These are phyloP conservation scores for Nesometra sesokonis DNA, from an alignment of 35 echinoderm and acorn worm species.

Conservation along the genomic window DNA sequence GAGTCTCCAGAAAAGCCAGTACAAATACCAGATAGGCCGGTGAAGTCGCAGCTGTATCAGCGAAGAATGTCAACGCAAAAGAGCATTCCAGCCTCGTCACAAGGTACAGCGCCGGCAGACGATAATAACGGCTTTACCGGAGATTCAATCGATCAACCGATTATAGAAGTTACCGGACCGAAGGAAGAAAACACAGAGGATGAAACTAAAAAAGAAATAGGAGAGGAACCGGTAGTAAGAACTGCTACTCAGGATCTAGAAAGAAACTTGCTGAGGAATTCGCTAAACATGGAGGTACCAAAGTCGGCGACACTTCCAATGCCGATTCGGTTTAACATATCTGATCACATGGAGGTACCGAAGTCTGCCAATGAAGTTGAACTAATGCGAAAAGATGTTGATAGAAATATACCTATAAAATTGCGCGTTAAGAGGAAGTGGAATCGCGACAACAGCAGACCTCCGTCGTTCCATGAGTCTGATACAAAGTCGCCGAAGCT, in stretches of 20 bases:
- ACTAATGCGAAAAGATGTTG: not conserved
- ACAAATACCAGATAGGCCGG: constrained; percentile 65
- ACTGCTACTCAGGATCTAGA: not conserved
- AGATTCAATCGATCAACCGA: not conserved
- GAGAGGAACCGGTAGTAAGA: not conserved
- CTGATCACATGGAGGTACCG: constrained; percentile 41
- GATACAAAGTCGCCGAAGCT: constrained; percentile 96
- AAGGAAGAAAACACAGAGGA: not conserved
- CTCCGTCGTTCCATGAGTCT: constrained; percentile 63
- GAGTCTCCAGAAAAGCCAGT: constrained; percentile 29
- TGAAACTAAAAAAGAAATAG: not conserved
- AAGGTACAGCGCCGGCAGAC: constrained; percentile 3
- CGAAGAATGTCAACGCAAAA: constrained; percentile 59
- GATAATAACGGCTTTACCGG: not conserved
- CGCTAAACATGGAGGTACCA: constrained; percentile 32
- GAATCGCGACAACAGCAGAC: constrained; percentile 63
- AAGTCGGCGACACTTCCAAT: constrained; percentile 28
- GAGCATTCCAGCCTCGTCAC: constrained; percentile 32
- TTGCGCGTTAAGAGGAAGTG: constrained; percentile 93
- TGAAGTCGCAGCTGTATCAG: constrained; percentile 73
- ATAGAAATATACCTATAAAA: constrained; percentile 69
- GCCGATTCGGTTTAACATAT: constrained; percentile 27
- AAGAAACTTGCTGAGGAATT: constrained; percentile 1
- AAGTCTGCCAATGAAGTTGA: not conserved
- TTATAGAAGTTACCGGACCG: not conserved